Conservation (phyloP, 2,113 vertebrate species). For the Chascanopsetta lugubris region DNA sequence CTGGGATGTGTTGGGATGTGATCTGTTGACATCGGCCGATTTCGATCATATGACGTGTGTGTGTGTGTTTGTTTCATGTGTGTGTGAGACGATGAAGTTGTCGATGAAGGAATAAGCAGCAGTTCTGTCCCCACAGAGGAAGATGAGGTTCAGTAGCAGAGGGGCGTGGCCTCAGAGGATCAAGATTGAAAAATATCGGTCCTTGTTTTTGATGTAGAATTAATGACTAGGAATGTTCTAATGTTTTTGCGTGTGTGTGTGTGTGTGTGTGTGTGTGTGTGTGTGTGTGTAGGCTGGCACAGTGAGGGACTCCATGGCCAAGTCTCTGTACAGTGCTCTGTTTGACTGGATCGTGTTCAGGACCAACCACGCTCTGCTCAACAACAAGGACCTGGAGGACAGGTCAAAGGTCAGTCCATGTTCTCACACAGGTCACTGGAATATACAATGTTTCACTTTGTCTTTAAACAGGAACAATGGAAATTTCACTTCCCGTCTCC, state of each 20-base stretch:
- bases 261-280: constrained; percentile 18
- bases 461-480: no score
- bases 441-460: neutral
- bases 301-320: constrained; percentile 96
- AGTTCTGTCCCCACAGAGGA: no score
- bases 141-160: no score
- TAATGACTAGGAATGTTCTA: constrained; percentile 30
- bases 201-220: constrained; percentile 7
- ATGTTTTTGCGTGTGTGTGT: constrained; percentile 8
- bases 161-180: no score
- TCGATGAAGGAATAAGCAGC: no score
- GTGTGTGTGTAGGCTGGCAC: constrained; percentile 86
- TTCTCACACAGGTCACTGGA: neutral
- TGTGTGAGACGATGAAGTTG: no score
- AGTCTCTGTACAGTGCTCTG: constrained; percentile 92
- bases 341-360: constrained; percentile 99
- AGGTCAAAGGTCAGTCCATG: constrained; percentile 84
- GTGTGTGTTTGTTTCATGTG: no score
- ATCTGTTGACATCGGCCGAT: no score
- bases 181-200: neutral
- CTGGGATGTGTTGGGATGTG: no score
- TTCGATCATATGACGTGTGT: no score
- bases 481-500: no score
- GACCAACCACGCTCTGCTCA: constrained; percentile 95
- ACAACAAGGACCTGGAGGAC: constrained; percentile 92